Percentiles rank a stretch among this genome's conserved stretches.
Evolutionary conservation across 2,113 vertebrate species (phyloP).

Genomic region (Syrrhaptes paradoxus): DNA sequence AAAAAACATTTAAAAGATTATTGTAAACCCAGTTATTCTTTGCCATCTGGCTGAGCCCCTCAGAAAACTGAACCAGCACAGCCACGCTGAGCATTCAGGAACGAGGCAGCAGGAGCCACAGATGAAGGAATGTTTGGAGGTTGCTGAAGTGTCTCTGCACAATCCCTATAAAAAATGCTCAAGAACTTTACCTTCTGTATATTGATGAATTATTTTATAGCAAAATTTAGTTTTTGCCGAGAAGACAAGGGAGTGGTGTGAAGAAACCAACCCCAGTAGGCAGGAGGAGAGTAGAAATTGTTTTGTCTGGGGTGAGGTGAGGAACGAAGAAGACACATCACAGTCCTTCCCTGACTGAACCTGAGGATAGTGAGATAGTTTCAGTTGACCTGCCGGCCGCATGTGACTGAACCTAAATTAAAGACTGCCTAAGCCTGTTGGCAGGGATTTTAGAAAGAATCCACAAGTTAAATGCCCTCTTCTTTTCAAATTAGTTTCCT

Average conservation of each 20-base stretch:
- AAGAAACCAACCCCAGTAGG: neutral
- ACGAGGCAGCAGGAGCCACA: neutral
- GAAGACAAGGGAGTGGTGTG: neutral
- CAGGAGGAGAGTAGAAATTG: neutral
- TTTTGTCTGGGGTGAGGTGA: neutral
- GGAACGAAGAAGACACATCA: neutral
- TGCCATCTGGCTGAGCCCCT: conserved; percentile 40
- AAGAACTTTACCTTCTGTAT: neutral
- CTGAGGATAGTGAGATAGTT: neutral
- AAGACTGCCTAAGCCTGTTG: neutral
- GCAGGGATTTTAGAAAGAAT: neutral
- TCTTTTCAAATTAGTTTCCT: neutral
- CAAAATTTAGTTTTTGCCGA: neutral
- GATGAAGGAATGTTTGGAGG: neutral
- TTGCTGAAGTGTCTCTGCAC: neutral
- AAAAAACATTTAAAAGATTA: neutral
- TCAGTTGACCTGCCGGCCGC: neutral
- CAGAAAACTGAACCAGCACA: neutral
- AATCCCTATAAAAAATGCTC: neutral
- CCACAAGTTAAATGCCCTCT: neutral
- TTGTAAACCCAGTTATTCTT: neutral
- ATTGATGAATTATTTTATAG: neutral
- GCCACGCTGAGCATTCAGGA: neutral
- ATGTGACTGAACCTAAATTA: neutral
- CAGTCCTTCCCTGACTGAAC: neutral